Evolutionary conservation across 2,113 vertebrate genomes (phyloP).

Genomic region (Microcebus griseorufus): DNA sequence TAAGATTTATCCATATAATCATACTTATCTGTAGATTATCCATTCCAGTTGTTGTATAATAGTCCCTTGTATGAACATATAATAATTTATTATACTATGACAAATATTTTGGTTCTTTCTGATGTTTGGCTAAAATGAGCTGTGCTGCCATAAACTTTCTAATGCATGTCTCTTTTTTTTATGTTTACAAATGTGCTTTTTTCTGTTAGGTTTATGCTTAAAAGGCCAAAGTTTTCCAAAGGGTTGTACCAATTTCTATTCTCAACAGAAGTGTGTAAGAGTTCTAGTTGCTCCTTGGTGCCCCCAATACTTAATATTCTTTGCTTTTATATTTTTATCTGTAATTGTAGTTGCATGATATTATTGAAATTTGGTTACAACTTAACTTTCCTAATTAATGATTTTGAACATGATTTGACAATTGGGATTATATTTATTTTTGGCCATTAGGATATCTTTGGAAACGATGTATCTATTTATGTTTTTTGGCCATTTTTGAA

Average conservation of each 20-base stretch:
- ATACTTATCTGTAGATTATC: background rate
- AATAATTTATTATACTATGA: background rate
- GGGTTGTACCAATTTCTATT: background rate
- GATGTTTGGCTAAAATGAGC: background rate
- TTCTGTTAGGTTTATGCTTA: background rate
- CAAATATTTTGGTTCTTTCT: background rate
- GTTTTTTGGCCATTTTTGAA: background rate
- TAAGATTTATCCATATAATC: background rate
- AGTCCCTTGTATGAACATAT: background rate
- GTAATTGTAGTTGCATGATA: background rate
- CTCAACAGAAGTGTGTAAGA: background rate
- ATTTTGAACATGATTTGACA: background rate
- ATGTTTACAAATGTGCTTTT: background rate
- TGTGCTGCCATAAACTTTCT: background rate
- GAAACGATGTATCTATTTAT: background rate
- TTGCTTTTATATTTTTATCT: background rate
- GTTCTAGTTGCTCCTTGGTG: background rate
- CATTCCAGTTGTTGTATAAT: background rate
- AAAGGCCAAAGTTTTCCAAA: background rate
- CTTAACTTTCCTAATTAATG: background rate
- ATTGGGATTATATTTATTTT: background rate
- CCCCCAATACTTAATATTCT: background rate
- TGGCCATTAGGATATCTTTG: background rate
- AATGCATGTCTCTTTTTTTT: background rate
- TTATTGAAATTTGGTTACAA: background rate